These are phyloP conservation scores for Xanthia togata DNA, from an alignment of 2,888 invertebrate genomes.

Conservation along the genomic window DNA sequence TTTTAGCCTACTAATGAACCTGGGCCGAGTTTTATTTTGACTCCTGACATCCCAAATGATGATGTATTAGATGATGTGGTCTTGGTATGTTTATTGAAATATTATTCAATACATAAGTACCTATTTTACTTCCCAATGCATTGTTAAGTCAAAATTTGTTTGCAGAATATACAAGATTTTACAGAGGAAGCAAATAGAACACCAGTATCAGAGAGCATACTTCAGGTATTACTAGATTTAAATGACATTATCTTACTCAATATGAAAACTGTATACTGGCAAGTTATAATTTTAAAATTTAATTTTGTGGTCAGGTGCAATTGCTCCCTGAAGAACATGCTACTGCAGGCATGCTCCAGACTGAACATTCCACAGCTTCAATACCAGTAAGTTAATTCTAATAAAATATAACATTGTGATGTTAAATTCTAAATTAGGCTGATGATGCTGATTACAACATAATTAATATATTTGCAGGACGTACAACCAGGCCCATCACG, in stretches of 20 bases:
- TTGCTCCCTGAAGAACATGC: background rate
- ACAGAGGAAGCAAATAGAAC: background rate
- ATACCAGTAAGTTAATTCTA: background rate
- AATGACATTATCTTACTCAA: background rate
- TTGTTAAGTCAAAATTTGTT: background rate
- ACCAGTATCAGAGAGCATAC: background rate
- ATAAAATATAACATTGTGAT: background rate
- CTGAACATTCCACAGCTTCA: background rate
- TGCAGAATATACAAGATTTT: background rate
- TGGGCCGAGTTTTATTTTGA: background rate
- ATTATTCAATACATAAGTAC: background rate
- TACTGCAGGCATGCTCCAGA: too few relatives aligned
- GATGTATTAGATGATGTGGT: too few relatives aligned
- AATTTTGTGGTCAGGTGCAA: too few relatives aligned
- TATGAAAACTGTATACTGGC: too few relatives aligned
- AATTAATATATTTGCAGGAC: background rate
- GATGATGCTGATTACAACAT: background rate
- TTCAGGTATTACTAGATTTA: background rate
- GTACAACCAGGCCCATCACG: too few relatives aligned
- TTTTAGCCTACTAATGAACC: background rate
- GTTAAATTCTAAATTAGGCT: background rate
- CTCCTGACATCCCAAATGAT: background rate
- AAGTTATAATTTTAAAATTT: background rate
- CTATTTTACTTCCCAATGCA: background rate
- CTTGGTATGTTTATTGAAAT: background rate